Evolutionary conservation across 2,113 vertebrate species (phyloP).

Genomic region (Alexandromys fortis): DNA sequence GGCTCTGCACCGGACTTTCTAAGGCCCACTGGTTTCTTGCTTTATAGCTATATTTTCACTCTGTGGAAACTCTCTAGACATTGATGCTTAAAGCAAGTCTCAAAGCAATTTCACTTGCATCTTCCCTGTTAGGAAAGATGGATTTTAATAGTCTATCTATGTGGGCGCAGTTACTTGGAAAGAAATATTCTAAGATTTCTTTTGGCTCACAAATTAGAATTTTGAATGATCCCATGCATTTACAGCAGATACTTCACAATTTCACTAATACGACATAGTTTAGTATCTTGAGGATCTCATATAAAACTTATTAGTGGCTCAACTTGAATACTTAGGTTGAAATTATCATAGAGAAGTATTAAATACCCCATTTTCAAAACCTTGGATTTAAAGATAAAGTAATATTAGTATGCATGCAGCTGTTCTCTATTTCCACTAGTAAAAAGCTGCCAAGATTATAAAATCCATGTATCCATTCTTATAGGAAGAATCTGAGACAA

Average conservation of each 20-base stretch:
- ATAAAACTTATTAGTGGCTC: neutral
- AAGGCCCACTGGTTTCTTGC: neutral
- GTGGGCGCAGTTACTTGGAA: neutral
- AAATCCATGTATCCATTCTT: neutral
- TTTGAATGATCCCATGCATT: neutral
- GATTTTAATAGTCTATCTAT: conserved; percentile 67
- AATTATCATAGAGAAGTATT: neutral
- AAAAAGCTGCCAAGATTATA: neutral
- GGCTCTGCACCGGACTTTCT: too few species aligned
- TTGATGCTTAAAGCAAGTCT: conserved; percentile 6
- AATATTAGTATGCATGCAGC: neutral
- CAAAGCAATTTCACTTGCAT: conserved; percentile 48
- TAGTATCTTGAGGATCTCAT: neutral
- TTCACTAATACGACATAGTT: neutral
- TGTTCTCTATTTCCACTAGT: neutral
- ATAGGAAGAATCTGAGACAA: neutral
- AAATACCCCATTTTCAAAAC: neutral
- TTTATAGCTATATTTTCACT: neutral
- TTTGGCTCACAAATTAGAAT: neutral
- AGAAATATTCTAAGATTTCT: conserved; percentile 38
- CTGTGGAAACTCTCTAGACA: conserved; percentile 33
- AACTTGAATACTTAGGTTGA: neutral
- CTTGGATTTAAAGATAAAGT: neutral
- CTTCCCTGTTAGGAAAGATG: conserved; percentile 50
- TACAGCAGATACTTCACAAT: neutral